phyloP scores from a whole-genome alignment of 2,113 vertebrate genomes.

The Paracanthobrama guichenoti region DNA sequence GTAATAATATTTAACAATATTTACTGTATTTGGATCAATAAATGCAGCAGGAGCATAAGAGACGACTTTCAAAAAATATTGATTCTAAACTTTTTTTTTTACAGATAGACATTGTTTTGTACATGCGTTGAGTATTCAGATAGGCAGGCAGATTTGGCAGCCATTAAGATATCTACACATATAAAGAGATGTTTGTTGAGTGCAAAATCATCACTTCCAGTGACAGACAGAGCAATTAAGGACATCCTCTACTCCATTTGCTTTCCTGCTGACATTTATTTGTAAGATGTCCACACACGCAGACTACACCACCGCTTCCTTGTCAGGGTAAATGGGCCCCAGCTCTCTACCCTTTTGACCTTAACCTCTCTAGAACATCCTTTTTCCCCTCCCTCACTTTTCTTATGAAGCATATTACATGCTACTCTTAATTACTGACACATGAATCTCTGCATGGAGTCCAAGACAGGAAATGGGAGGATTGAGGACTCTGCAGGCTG shows the following conservation, averaged over 20 bases:
- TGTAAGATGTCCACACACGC: not conserved
- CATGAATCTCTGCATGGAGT: not conserved
- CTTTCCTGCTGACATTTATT: slow-evolving; percentile 24
- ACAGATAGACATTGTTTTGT: not conserved
- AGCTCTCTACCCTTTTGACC: not conserved
- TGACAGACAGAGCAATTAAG: slow-evolving; percentile 6
- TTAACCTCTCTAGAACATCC: slow-evolving; percentile 22
- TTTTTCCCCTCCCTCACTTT: not conserved
- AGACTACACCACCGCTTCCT: not conserved
- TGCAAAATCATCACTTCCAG: slow-evolving; percentile 2
- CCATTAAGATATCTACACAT: not conserved
- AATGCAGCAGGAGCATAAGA: not conserved
- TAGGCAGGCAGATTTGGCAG: not conserved
- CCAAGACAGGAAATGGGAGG: slow-evolving; percentile 27
- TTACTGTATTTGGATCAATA: not conserved
- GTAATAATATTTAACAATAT: not conserved
- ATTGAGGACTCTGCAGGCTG: not conserved
- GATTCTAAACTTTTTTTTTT: not conserved
- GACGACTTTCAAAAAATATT: not conserved
- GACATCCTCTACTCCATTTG: not conserved
- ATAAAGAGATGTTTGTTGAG: not conserved
- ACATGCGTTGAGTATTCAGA: not conserved
- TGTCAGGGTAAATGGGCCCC: slow-evolving; percentile 15
- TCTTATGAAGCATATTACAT: not conserved
- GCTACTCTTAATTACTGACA: slow-evolving; percentile 23